phyloP scores from a whole-genome alignment of 2,888 invertebrate species.

The Ophion slaviceki region DNA sequence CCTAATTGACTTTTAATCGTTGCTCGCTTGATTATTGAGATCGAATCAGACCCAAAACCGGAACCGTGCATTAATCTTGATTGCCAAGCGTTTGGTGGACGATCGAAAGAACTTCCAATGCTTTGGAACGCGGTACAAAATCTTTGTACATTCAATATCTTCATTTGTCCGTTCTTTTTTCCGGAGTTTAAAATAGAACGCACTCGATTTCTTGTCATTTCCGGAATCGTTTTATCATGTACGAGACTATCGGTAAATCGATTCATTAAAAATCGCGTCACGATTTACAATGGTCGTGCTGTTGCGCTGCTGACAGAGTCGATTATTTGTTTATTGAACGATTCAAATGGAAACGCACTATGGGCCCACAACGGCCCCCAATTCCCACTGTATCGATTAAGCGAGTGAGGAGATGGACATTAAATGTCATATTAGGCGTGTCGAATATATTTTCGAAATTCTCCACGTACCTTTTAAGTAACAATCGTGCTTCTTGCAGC shows the following conservation, averaged over 20 bases:
- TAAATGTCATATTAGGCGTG: slow-evolving; percentile 49
- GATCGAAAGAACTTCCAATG: slow-evolving; percentile 9
- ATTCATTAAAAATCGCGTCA: slow-evolving; percentile 31
- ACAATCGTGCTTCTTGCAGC: slow-evolving; percentile 22
- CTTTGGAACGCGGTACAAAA: slow-evolving; percentile 4
- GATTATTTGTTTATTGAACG: slow-evolving; percentile 54
- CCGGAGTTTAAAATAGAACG: slow-evolving; percentile 4
- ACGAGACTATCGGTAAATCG: slow-evolving; percentile 22
- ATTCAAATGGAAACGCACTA: slow-evolving; percentile 45
- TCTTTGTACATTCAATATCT: slow-evolving; percentile 5
- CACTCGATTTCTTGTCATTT: slow-evolving; percentile 14
- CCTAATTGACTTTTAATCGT: neutral
- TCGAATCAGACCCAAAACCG: slow-evolving; percentile 6
- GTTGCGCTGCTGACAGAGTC: slow-evolving; percentile 38
- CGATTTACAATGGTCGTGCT: slow-evolving; percentile 27
- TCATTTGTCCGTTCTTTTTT: slow-evolving; percentile 26
- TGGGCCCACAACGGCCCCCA: slow-evolving; percentile 12
- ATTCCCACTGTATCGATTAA: slow-evolving; percentile 36
- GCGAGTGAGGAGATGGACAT: slow-evolving; percentile 53
- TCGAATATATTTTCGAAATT: slow-evolving; percentile 51
- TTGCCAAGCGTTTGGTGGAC: slow-evolving; percentile 1
- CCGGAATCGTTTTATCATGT: neutral
- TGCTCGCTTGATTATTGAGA: slow-evolving; percentile 2
- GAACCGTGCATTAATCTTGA: neutral
- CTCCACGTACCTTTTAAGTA: slow-evolving; percentile 37